Base-by-base conservation (phyloP, 2,797 vertebrate species). In the Cyclura pinguis region DNA sequence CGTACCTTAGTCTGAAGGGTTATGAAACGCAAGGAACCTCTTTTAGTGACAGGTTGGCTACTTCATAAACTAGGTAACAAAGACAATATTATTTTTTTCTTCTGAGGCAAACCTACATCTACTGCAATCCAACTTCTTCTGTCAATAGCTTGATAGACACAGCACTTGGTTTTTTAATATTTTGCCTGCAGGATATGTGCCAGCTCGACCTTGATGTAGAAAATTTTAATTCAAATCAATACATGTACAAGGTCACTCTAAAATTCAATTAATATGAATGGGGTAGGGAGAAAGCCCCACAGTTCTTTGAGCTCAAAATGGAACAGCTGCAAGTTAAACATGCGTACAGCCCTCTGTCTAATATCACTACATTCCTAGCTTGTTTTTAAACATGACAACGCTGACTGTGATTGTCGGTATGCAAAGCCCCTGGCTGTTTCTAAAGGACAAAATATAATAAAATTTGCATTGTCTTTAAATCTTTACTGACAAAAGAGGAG, bases 211-310 rank as follows among this genome's bases (percentile, higher is more conserved):
- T 98, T 98, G 97, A 97, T 95, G 95, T 93, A 95, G 95, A 95
- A 97, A 97, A 97, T 97, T 97, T 97, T 97, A 97, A 98, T 98
- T 97, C 97, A 97, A 96, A 98, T 98, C 98, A 97, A 98, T 98
- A 98, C 93, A 24, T 83, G 94, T 95, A 95, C 97, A 98, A 98
- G 97, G 97, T 98, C 97, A 98, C 97, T 98, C 97, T 97, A 98
- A 98, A 98, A 98, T 97, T 97, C 97, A 98, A 97, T 98, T 98
- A 97, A 97, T 97, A 97, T 96, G 97, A 98, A 97, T 95, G 95
- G 96, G 24, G 96, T 20, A 96, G 97, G 42, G 6, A 96, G 96
- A 86, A 95, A 89, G 95, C 92, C 95, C 94, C 95, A 96, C 92
- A 95, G 96, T 97, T 96, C 94, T 96, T 93, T 14, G 89, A 96